These are phyloP conservation scores for Lacerta bilineata DNA, from an alignment of 2,797 vertebrate genomes.

Conservation along the genomic window DNA sequence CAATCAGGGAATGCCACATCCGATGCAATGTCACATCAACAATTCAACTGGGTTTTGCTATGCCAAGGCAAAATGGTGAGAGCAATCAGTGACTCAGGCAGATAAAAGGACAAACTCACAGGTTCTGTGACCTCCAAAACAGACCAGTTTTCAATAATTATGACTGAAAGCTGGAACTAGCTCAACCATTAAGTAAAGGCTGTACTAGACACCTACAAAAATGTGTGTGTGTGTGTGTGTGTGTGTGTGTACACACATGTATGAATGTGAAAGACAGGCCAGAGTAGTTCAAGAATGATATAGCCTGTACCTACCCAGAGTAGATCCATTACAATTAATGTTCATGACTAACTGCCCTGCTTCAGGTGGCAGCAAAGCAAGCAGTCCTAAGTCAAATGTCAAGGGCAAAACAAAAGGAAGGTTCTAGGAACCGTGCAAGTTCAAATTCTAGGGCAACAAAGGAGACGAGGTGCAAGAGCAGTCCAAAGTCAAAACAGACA, in stretches of 20 bases:
- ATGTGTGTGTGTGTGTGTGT: not conserved
- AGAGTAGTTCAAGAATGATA: not conserved
- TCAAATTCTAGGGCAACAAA: no score
- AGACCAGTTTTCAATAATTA: conserved; percentile 14
- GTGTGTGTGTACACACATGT: not conserved
- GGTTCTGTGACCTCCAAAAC: conserved; percentile 7
- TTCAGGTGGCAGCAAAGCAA: no score
- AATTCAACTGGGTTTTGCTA: not conserved
- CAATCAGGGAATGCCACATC: conserved; percentile 13
- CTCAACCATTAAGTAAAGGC: not conserved
- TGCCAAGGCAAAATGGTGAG: conserved; percentile 25
- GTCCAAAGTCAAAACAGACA: no score
- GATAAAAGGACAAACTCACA: conserved; percentile 25
- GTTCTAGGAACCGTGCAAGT: no score
- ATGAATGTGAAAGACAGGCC: not conserved
- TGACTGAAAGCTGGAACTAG: not conserved
- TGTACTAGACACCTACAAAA: not conserved
- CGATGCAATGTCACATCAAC: not conserved
- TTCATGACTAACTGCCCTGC: no score
- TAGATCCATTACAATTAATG: no score
- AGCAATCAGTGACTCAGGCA: not conserved
- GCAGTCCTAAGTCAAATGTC: no score
- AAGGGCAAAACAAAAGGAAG: no score
- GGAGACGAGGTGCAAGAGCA: no score
- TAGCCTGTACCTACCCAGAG: not conserved